phyloP scores from a whole-genome alignment of 1,140 invertebrate species.

The Drosophila albomicans region DNA sequence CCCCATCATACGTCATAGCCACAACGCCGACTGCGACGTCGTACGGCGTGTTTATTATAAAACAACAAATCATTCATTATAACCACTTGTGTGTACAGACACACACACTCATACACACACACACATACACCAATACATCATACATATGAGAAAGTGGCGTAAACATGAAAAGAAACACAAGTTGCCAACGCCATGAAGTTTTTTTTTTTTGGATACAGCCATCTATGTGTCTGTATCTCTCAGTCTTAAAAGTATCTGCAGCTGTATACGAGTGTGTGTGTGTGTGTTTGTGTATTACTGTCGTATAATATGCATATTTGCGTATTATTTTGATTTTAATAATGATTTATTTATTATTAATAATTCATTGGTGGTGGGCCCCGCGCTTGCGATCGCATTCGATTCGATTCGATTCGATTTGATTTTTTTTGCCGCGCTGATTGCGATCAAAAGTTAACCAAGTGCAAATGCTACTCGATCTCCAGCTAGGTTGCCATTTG shows the following conservation, averaged over 20 bases:
- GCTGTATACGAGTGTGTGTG: slow-evolving; percentile 9
- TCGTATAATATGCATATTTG: slow-evolving; percentile 81
- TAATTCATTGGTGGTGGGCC: slow-evolving; percentile 83
- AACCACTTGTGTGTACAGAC: slow-evolving; percentile 77
- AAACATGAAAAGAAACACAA: slow-evolving; percentile 78
- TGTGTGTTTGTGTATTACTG: slow-evolving; percentile 34
- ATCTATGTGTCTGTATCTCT: slow-evolving; percentile 34
- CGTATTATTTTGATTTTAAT: slow-evolving; percentile 84
- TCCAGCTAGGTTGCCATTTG: slow-evolving; percentile 40
- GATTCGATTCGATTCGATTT: slow-evolving; percentile 18
- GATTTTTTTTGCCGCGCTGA: slow-evolving; percentile 70
- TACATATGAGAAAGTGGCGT: slow-evolving; percentile 74
- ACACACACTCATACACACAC: slow-evolving; percentile 17
- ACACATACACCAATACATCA: neutral
- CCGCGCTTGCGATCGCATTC: slow-evolving; percentile 43
- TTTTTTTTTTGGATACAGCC: slow-evolving; percentile 23
- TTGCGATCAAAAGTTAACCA: slow-evolving; percentile 28
- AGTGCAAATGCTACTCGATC: slow-evolving; percentile 66
- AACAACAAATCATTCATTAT: slow-evolving; percentile 84
- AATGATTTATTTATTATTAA: slow-evolving; percentile 85
- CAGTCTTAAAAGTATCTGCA: neutral
- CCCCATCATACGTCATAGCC: slow-evolving; percentile 65
- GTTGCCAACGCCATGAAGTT: slow-evolving; percentile 53
- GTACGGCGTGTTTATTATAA: slow-evolving; percentile 81
- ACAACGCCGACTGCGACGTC: slow-evolving; percentile 59